phyloP scores from a whole-genome alignment of 2,888 invertebrate species.

The Apeira syringaria region DNA sequence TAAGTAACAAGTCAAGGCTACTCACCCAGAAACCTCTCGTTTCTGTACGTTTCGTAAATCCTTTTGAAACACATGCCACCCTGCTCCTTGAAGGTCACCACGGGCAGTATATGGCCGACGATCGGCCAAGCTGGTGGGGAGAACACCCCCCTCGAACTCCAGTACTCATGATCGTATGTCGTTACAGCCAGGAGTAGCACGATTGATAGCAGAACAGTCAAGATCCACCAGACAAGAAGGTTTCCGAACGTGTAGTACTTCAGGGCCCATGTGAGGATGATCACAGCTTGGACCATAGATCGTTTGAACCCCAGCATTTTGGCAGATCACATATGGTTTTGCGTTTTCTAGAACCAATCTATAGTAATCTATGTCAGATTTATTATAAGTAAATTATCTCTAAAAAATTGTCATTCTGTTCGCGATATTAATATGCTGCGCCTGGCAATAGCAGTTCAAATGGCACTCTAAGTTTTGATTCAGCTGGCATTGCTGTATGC shows the following conservation, averaged over 20 bases:
- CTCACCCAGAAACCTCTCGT: slow-evolving; percentile 68
- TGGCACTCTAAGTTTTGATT: no score
- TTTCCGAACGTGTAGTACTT: slow-evolving; percentile 58
- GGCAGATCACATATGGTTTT: slow-evolving; percentile 37
- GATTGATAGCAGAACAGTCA: slow-evolving; percentile 40
- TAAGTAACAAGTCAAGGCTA: slow-evolving; percentile 25
- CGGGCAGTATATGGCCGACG: slow-evolving; percentile 68
- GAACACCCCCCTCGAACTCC: slow-evolving; percentile 62
- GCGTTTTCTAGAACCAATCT: neutral
- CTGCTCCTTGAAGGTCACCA: slow-evolving; percentile 70
- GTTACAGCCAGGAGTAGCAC: slow-evolving; percentile 49
- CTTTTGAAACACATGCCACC: slow-evolving; percentile 72
- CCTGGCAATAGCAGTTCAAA: no score
- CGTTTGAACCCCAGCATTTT: slow-evolving; percentile 74
- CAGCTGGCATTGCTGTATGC: no score
- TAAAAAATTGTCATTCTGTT: no score
- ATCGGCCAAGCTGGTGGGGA: slow-evolving; percentile 69
- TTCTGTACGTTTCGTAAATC: slow-evolving; percentile 65
- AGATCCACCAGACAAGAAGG: slow-evolving; percentile 48
- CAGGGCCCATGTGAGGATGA: slow-evolving; percentile 52
- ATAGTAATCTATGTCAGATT: no score
- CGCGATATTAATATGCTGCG: no score
- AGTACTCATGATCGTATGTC: slow-evolving; percentile 74
- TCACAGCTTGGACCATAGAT: slow-evolving; percentile 47
- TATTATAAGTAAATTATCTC: no score